Evolutionary conservation across 2,888 invertebrate species (phyloP).

Genomic region (Phengaris arion): DNA sequence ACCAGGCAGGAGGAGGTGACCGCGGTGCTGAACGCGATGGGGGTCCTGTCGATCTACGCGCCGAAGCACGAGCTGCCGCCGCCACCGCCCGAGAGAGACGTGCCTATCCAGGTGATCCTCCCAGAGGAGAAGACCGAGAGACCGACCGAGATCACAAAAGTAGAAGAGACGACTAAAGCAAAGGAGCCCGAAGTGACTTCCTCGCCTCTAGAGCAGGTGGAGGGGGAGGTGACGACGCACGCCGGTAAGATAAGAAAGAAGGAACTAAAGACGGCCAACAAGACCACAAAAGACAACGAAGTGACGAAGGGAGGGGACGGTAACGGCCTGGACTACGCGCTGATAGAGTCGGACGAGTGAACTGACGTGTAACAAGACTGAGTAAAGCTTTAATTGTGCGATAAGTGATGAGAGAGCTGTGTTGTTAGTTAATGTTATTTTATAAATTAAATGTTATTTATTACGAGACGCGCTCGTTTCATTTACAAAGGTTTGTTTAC

Average conservation of each 20-base stretch:
- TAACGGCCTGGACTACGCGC: conserved; percentile 61
- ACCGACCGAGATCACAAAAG: conserved; percentile 39
- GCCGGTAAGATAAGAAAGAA: conserved; percentile 73
- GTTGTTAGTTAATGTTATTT: conserved; percentile 35
- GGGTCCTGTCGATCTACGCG: conserved; percentile 58
- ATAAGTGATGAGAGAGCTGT: conserved; percentile 34
- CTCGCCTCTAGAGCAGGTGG: conserved; percentile 55
- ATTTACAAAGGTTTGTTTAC: conserved; percentile 17
- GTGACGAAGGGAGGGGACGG: conserved; percentile 62
- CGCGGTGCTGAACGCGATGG: conserved; percentile 61
- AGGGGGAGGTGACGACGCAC: conserved; percentile 64
- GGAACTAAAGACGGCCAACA: conserved; percentile 63
- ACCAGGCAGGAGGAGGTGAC: conserved; percentile 66
- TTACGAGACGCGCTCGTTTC: background rate
- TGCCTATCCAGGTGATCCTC: conserved; percentile 60
- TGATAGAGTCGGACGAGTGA: conserved; percentile 59
- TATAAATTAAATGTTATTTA: conserved; percentile 29
- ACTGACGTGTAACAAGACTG: conserved; percentile 57
- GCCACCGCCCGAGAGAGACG: conserved; percentile 62
- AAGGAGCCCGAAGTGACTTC: conserved; percentile 42
- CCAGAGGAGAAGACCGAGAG: conserved; percentile 48
- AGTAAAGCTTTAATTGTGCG: conserved; percentile 51
- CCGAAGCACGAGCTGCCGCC: conserved; percentile 69
- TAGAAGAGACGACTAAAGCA: conserved; percentile 42
- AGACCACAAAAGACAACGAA: conserved; percentile 66